Conservation (phyloP, 2,888 invertebrate genomes). For the Caenorhabditis auriculariae region DNA sequence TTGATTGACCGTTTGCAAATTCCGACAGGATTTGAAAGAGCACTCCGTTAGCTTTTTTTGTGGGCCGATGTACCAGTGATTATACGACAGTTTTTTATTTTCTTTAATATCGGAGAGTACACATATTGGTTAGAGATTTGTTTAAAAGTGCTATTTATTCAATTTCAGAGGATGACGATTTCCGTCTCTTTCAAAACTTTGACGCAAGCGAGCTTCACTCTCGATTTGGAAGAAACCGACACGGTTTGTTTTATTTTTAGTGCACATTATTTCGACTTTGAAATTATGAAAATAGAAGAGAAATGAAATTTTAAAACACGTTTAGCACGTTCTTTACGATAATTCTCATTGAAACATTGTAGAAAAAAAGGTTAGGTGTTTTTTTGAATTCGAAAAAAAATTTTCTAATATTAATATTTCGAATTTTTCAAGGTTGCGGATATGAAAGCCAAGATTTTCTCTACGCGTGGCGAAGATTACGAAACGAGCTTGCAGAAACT, state of each 20-base stretch:
- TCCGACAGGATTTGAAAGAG: too few species aligned
- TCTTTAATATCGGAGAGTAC: too few species aligned
- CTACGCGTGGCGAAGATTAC: conserved; percentile 38
- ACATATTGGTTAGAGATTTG: neutral
- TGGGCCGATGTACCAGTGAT: too few species aligned
- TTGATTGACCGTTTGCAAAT: too few species aligned
- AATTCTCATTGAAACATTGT: neutral
- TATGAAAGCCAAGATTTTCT: conserved; percentile 49
- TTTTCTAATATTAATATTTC: neutral
- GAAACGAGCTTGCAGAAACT: conserved; percentile 55
- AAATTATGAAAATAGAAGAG: too few species aligned
- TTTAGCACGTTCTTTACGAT: too few species aligned
- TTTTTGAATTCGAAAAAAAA: too few species aligned
- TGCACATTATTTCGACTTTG: neutral
- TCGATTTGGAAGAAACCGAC: conserved; percentile 41
- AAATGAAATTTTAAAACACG: too few species aligned
- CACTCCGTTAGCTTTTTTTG: too few species aligned
- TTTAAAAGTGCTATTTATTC: too few species aligned
- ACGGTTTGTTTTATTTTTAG: conserved; percentile 36
- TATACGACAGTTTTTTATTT: too few species aligned
- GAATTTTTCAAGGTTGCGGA: conserved; percentile 52
- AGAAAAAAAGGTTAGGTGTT: too few species aligned
- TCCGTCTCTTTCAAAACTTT: conserved; percentile 58
- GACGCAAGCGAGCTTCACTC: conserved; percentile 47
- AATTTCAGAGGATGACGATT: conserved; percentile 15